Percentiles rank a stretch among this genome's conserved stretches.
Conservation (phyloP, 2,797 vertebrate species). For the Pristis pectinata region DNA sequence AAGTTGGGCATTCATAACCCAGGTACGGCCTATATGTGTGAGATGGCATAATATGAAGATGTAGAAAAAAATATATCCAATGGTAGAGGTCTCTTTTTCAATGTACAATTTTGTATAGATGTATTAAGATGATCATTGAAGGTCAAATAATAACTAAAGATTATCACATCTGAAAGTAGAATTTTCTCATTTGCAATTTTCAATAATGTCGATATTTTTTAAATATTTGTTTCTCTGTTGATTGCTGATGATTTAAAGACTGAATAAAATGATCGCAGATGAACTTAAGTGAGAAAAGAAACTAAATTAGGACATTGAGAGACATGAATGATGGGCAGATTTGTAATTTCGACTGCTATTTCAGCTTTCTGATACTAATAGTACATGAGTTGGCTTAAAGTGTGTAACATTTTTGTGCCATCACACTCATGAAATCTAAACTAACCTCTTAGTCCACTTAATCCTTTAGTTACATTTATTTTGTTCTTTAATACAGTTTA, state of each 20-base stretch:
- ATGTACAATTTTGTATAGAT: background rate
- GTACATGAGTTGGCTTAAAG: background rate
- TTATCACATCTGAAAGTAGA: background rate
- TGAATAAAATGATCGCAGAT: background rate
- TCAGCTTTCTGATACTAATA: background rate
- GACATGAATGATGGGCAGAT: background rate
- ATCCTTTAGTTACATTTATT: background rate
- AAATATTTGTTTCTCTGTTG: background rate
- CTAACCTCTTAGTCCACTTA: background rate
- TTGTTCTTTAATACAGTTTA: background rate
- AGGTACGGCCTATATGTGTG: too few relatives aligned
- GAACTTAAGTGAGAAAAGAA: background rate
- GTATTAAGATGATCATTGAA: background rate
- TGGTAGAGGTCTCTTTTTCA: background rate
- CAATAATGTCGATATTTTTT: background rate
- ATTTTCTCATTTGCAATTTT: background rate
- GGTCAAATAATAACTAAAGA: background rate
- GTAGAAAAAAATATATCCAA: background rate
- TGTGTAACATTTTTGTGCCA: slow-evolving; percentile 41
- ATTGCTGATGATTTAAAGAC: background rate
- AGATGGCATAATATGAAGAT: background rate
- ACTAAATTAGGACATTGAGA: background rate
- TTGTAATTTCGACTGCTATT: background rate
- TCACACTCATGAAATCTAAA: slow-evolving; percentile 37
- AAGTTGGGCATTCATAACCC: too few relatives aligned